phyloP scores from a whole-genome alignment of 2,888 invertebrate genomes.

The Caenorhabditis sp. region DNA sequence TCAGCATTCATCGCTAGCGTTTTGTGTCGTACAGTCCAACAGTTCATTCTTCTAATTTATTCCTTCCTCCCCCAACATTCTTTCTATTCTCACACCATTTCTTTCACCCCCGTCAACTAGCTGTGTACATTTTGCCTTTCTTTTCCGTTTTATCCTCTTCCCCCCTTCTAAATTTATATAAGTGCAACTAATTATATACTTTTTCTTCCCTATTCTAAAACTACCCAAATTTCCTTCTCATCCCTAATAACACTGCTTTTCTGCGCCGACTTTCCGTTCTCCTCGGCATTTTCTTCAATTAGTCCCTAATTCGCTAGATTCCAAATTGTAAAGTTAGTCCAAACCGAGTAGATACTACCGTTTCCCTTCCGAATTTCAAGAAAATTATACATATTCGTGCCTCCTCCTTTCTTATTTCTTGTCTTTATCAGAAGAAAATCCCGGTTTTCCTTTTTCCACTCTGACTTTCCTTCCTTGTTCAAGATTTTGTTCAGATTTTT shows the following conservation, averaged over 20 bases:
- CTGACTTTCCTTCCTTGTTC: constrained; percentile 6
- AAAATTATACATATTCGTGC: constrained; percentile 10
- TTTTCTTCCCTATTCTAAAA: constrained; percentile 2
- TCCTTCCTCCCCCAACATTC: constrained; percentile 36
- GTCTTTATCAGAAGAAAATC: constrained; percentile 49
- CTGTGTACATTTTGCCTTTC: constrained; percentile 40
- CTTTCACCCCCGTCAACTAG: constrained; percentile 44
- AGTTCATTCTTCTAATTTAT: constrained; percentile 37
- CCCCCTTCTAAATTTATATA: constrained; percentile 18
- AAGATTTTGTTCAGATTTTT: constrained; percentile 1
- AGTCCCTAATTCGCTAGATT: constrained; percentile 20
- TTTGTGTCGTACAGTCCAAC: constrained; percentile 35
- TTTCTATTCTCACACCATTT: constrained; percentile 20
- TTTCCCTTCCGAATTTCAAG: constrained; percentile 2
- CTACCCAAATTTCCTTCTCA: neutral
- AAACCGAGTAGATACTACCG: constrained; percentile 27
- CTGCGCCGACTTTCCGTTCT: constrained; percentile 1
- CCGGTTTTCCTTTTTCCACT: constrained; percentile 17
- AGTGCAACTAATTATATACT: constrained; percentile 19
- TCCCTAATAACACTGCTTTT: constrained; percentile 34
- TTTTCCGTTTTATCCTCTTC: neutral
- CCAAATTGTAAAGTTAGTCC: constrained; percentile 12
- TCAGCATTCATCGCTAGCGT: constrained; percentile 37
- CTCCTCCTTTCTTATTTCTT: constrained; percentile 27
- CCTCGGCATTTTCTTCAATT: constrained; percentile 3